Evolutionary conservation across 53 echinoderm and acorn worm species (phyloP), one percentile per base, ranked within the genome.

Genomic region (Echinometra lucunter): DNA sequence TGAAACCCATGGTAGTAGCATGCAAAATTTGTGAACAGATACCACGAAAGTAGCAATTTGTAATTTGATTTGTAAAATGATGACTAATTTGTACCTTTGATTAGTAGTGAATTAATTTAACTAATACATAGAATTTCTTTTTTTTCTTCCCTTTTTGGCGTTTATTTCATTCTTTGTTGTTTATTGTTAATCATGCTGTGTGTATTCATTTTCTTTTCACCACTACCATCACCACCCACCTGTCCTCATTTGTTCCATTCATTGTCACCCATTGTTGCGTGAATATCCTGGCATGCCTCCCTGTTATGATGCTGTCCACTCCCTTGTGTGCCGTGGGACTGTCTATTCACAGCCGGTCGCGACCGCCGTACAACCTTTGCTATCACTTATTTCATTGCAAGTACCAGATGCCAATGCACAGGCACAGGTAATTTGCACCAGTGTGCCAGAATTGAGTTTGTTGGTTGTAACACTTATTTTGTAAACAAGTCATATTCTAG

Each of bases 261-360:
- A 78, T 30, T 78, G 19, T 42, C 42, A 78, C 21, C 78, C 44
- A n/a, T n/a, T 60, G 21, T 57, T 35, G 89, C 37, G 58, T 89
- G 89, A 89, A 89, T 21, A 57, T 60, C 89, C 89, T 49, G 89
- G 89, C 89, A 89, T 89, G 89, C 91, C 69, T 91, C 91, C 91
- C 44, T 40, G 58, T 91, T 91, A 58, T 92, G 74, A 78, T 78
- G 92, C 92, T 78, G 92, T 58, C 92, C 92, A 32, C 92, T 80
- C 92, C 92, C 75, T 45, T 70, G 38, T 72, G 15, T 92, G 69
- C 32, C 35, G 42, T 92, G 74, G 92, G 57, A 47, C 23, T 34
- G 80, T 92, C 92, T 56, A 78, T 58, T 69, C 35, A 75, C 42
- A 92, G 92, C 92, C 92, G 49, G 92, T 92, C 44, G 55, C 47